Base-by-base conservation (phyloP, 2,888 invertebrate genomes). In the Brachycybe producta region DNA sequence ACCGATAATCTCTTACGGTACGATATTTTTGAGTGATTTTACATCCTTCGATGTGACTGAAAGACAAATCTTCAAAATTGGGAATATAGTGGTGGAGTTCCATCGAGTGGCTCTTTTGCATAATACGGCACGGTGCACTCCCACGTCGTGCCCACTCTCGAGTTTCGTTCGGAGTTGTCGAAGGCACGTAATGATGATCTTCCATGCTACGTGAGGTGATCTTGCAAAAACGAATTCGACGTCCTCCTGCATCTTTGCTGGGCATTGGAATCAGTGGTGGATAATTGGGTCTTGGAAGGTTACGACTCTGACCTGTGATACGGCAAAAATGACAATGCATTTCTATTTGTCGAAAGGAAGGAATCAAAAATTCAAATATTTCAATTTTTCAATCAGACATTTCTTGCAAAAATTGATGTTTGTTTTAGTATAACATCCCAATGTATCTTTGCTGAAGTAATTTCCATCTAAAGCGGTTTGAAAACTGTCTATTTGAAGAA, bases 271-370 rank as follows among this genome's bases (percentile, higher is more conserved):
- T 71, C 46, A 85, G 71, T 19, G 85, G 84, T 62, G 84, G 80
- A 65, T 84, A 85, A 67, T 84, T 82, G 48, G 84, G 83, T 64
- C 83, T 79, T 47, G 84, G 84, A 61, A 84, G 75, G 61, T 82
- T 79, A 59, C 80, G 75, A 67, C 82, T 82, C 65, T 78, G 78
- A 61, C 84, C 82, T 53, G 84, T 85, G 60, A 84, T 83, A 66
- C 83, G 78, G 68, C 84, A 85, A 67, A 45, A 54, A 30, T 49
- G 52, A 45, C 54, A 54, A 17, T 47, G 40, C 42, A 50, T 50
- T 5, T 38, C 38, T 17, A 13, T 26, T 41, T n/a, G 19, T 13
- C n/a, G n/a, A n/a, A n/a, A n/a, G n/a, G n/a, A n/a, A n/a, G n/a
- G n/a, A n/a, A n/a, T n/a, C n/a, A n/a, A n/a, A n/a, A n/a, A n/a